phyloP scores from a whole-genome alignment of 2,888 invertebrate species.

The Argyresthia albistria region DNA sequence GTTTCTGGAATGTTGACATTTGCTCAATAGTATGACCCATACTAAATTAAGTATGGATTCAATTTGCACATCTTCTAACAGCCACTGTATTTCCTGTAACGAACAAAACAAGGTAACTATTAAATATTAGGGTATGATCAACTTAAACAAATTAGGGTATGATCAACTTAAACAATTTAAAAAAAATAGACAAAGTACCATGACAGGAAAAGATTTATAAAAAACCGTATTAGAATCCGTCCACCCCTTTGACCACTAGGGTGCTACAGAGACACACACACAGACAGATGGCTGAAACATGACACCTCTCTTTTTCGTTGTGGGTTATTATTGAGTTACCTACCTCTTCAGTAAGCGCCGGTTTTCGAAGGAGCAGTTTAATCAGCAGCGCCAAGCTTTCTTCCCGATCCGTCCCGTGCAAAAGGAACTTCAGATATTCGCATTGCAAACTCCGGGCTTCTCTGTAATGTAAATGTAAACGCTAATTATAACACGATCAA shows the following conservation, averaged over 20 bases:
- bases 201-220: no score
- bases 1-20: constrained; percentile 26
- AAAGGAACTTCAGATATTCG: constrained; percentile 29
- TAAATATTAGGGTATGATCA: no score
- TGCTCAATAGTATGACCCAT: constrained; percentile 47
- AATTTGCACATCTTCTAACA: constrained; percentile 20
- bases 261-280: no score
- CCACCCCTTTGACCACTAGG: no score
- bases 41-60: constrained; percentile 29
- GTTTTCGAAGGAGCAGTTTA: constrained; percentile 37
- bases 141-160: no score
- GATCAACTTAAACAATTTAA: no score
- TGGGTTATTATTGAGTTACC: not conserved
- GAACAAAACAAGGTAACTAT: no score
- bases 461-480: not conserved
- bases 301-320: not conserved
- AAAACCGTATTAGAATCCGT: no score
- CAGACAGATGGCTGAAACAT: no score
- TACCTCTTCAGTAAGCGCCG: constrained; percentile 42
- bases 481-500: no score
- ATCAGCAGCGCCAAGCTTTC: constrained; percentile 42
- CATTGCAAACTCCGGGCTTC: constrained; percentile 32
- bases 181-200: no score
- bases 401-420: constrained; percentile 21
- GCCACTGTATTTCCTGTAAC: constrained; percentile 44